Conservation (phyloP, 2,113 vertebrate species). For the Hippocampus guttulatus region DNA sequence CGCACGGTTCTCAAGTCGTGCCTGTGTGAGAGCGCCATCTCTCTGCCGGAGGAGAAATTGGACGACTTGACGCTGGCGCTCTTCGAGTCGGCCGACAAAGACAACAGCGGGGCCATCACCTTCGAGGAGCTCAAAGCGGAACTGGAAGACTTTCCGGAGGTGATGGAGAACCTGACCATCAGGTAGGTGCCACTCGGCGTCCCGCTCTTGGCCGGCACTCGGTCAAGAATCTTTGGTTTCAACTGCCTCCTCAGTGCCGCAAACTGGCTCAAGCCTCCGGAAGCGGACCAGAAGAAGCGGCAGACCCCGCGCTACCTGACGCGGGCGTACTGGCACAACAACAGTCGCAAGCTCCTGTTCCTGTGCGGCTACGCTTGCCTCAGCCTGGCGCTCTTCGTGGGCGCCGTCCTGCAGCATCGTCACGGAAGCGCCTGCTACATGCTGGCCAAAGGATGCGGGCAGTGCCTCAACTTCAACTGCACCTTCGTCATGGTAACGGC, state of each 20-base stretch:
- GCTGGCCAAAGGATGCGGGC: constrained; percentile 82
- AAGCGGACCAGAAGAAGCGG: constrained; percentile 18
- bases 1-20: constrained; percentile 77
- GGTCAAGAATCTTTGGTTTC: too few relatives aligned
- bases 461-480: constrained; percentile 88
- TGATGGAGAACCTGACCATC: constrained; percentile 89
- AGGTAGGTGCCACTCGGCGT: constrained; percentile 63
- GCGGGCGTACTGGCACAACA: constrained; percentile 78
- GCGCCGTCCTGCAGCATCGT: constrained; percentile 59
- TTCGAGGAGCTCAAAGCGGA: constrained; percentile 85
- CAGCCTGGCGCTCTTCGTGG: constrained; percentile 72
- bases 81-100: constrained; percentile 81
- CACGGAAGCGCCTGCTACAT: constrained; percentile 57
- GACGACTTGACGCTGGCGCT: constrained; percentile 77
- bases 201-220: neutral
- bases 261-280: constrained; percentile 81
- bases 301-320: constrained; percentile 70
- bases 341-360: constrained; percentile 73
- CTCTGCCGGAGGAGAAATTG: constrained; percentile 81
- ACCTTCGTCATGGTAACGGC: constrained; percentile 77
- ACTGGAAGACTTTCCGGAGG: constrained; percentile 80
- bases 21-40: constrained; percentile 81
- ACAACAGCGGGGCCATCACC: constrained; percentile 82
- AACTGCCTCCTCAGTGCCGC: constrained; percentile 63
- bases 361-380: constrained; percentile 65